Evolutionary conservation across 2,888 invertebrate species (phyloP).

Genomic region (Tipula vernalis): DNA sequence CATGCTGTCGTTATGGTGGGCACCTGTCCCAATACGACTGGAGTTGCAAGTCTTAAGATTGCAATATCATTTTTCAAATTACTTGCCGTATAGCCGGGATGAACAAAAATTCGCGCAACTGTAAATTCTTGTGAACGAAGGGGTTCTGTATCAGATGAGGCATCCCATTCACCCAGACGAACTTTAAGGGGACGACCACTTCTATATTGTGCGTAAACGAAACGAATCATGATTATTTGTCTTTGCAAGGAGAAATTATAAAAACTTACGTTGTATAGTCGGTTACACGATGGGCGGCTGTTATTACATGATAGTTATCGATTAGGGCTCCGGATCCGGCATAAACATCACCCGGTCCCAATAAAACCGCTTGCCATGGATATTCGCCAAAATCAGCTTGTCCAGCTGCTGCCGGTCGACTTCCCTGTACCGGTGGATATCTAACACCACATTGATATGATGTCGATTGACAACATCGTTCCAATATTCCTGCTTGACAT

Average conservation of each 20-base stretch:
- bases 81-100: conserved; percentile 52
- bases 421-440: conserved; percentile 24
- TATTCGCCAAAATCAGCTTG: conserved; percentile 54
- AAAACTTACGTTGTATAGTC: conserved; percentile 42
- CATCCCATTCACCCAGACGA: conserved; percentile 67
- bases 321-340: conserved; percentile 62
- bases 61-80: conserved; percentile 75
- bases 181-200: conserved; percentile 40
- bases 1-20: conserved; percentile 50
- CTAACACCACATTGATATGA: conserved; percentile 28
- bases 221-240: background rate
- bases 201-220: background rate
- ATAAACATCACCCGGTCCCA: conserved; percentile 48
- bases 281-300: conserved; percentile 57
- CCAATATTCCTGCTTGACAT: conserved; percentile 25
- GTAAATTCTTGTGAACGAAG: conserved; percentile 50
- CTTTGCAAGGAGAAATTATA: background rate
- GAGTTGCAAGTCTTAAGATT: conserved; percentile 50
- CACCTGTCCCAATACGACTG: conserved; percentile 43
- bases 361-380: conserved; percentile 58
- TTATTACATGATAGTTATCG: conserved; percentile 51
- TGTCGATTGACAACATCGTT: conserved; percentile 28
- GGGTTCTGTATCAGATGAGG: conserved; percentile 48
- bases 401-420: conserved; percentile 35
- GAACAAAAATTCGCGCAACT: conserved; percentile 44